Conservation (phyloP, 2,113 vertebrate genomes). For the Mirza zaza region DNA sequence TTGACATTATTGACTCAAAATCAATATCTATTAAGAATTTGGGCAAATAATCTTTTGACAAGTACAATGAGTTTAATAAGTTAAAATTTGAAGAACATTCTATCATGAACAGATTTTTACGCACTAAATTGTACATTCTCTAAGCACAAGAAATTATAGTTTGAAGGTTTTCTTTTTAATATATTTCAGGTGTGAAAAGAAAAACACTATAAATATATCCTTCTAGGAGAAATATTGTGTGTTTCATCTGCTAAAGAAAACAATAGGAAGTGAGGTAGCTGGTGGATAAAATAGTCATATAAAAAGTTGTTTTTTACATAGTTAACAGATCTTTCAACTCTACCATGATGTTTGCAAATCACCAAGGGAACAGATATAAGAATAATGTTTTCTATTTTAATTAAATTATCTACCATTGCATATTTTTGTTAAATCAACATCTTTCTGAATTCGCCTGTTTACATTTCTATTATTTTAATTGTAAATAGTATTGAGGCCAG, state of each 20-base stretch:
- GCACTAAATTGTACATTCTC: background rate
- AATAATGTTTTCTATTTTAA: background rate
- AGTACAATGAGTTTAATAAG: background rate
- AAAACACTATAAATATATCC: background rate
- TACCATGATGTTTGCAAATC: background rate
- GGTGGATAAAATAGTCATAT: background rate
- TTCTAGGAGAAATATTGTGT: background rate
- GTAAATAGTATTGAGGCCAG: constrained; percentile 14
- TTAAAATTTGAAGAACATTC: background rate
- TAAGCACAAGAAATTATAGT: background rate
- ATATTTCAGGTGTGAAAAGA: background rate
- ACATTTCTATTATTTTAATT: constrained; percentile 34
- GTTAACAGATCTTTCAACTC: background rate
- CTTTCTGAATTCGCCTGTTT: background rate
- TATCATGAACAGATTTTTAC: background rate
- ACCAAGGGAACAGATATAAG: background rate
- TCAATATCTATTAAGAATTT: background rate
- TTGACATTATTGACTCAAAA: background rate
- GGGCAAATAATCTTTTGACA: background rate
- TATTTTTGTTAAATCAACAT: background rate
- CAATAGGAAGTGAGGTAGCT: background rate
- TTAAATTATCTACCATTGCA: constrained; percentile 2
- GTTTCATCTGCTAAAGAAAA: background rate
- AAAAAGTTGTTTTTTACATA: background rate
- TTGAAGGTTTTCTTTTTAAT: background rate